Evolutionary conservation across 2,888 invertebrate species (phyloP), one percentile per base, ranked within the genome.

Genomic region (Drosophila mettleri): DNA sequence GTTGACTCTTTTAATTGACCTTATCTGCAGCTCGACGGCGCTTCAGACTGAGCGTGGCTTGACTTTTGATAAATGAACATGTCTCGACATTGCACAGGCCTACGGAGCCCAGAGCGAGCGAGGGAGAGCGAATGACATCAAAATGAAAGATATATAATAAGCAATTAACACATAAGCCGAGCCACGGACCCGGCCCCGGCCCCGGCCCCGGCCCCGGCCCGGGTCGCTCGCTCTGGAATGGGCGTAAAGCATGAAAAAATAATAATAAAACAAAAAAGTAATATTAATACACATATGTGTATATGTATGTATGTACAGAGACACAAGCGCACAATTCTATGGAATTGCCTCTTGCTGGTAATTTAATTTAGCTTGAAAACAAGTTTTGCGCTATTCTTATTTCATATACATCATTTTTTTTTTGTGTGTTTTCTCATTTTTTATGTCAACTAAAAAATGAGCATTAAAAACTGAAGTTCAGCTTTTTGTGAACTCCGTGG

Each of bases 1-100:
- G 90, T 89, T 86, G 89, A 89, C 85, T 86, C 80, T 84, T 87
- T 90, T 90, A 90, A 90, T 90, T 90, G 89, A 89, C 90, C 89
- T 87, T 90, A 82, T 90, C 89, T 86, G 75, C 76, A 82, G 79
- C 74, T 72, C 53, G 71, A 36, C 63, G 48, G 77, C 78, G 80
- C 62, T 73, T 63, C 27, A 63, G 43, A 54, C 29, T 48, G 87
- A 82, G 82, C 87, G 87, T 82, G 82, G 82, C 87, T 87, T 87
- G 82, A 78, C 75, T 83, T 85, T 86, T 84, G 83, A 84, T 84
- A 84, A 84, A 84, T 84, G 88, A 88, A 84, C 83, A 84, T 86
- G 87, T 83, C 64, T 59, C 61, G 41, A 59, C 69, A 60, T 65
- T 43, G 46, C 55, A 24, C 10, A 48, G 43, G 33, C 29, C 33